phyloP scores from a whole-genome alignment of 2,797 vertebrate genomes.

The Martes flavigula region DNA sequence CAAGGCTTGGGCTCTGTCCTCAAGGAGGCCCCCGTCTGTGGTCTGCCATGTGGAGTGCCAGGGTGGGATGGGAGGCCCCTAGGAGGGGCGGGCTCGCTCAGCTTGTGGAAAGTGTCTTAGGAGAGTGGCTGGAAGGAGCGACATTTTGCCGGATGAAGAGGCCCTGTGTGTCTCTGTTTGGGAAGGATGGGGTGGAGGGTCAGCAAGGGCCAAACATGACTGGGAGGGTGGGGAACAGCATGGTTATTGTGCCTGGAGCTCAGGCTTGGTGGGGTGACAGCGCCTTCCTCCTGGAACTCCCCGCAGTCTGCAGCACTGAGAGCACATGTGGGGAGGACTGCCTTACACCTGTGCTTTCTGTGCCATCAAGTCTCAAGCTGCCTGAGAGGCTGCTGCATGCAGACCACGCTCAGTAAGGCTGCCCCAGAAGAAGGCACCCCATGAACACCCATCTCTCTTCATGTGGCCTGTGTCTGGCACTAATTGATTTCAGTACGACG shows the following conservation, averaged over 20 bases:
- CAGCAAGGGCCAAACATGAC: neutral
- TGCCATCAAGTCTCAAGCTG: neutral
- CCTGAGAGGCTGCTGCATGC: neutral
- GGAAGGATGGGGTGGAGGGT: neutral
- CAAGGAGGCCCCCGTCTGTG: neutral
- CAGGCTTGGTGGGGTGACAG: neutral
- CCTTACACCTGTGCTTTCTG: neutral
- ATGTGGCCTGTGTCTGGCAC: neutral
- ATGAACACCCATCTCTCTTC: neutral
- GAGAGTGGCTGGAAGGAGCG: neutral
- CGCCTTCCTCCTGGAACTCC: neutral
- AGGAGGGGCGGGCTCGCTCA: neutral
- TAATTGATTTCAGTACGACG: neutral
- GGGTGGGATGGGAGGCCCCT: neutral
- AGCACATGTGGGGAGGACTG: too few species aligned
- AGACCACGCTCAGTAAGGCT: neutral
- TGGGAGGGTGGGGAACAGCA: neutral
- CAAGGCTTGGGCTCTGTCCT: neutral
- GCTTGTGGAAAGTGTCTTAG: neutral
- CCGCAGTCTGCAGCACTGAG: neutral
- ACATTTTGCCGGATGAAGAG: neutral
- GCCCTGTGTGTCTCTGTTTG: neutral
- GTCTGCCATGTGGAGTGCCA: neutral
- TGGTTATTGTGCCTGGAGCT: neutral
- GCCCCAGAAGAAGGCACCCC: neutral